A percentile compares a stretch with the other conserved stretches of the same genome.
phyloP scores from a whole-genome alignment of 2,888 invertebrate species.

The Luperina nickerlii region DNA sequence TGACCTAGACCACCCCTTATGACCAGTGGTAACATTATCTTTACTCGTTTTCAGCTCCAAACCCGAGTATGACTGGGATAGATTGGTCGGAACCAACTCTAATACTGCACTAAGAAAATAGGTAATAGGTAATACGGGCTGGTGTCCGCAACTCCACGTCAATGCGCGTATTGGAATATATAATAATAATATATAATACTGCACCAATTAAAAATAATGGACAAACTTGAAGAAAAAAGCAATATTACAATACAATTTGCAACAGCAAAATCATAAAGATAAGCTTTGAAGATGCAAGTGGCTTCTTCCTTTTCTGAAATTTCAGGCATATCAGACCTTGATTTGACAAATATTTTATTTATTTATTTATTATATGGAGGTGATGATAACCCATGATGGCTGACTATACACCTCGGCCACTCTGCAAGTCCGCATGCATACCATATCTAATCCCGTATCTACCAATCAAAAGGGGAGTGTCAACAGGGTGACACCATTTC shows the following conservation, averaged over 20 bases:
- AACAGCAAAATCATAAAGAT: neutral
- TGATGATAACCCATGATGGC: too few relatives aligned
- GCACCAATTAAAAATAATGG: neutral
- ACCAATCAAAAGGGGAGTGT: too few relatives aligned
- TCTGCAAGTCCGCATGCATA: neutral
- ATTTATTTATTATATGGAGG: too few relatives aligned
- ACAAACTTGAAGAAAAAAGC: neutral
- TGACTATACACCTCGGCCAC: neutral
- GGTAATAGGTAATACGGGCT: too few relatives aligned
- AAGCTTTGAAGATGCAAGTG: neutral
- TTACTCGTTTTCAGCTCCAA: neutral
- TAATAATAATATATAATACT: too few relatives aligned
- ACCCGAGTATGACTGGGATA: neutral
- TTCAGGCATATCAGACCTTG: neutral
- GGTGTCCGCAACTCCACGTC: too few relatives aligned
- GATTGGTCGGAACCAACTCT: neutral
- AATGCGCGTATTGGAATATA: too few relatives aligned
- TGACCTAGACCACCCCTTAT: slow-evolving; percentile 11
- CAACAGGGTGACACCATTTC: too few relatives aligned
- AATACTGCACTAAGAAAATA: neutral
- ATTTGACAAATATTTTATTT: neutral
- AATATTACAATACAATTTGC: neutral
- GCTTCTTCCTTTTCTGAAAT: neutral
- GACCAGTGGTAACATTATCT: slow-evolving; percentile 6
- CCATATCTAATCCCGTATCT: neutral